Evolutionary conservation across 2,113 vertebrate species (phyloP).

Genomic region (Xiphophorus maculatus): DNA sequence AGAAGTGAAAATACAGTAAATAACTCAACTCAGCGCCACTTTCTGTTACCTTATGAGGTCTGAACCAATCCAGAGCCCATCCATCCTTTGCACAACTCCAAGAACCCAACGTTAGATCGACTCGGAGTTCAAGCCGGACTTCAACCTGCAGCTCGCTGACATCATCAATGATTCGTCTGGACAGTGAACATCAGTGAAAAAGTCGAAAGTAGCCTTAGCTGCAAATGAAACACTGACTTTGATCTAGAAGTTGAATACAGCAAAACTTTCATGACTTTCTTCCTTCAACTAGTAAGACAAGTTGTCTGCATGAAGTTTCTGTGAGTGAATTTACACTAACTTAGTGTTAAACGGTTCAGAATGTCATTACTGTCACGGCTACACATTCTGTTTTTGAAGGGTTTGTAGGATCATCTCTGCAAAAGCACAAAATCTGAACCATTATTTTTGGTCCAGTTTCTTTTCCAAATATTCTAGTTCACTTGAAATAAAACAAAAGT

Average conservation of each 20-base stretch:
- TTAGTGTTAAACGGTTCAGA: too few species aligned
- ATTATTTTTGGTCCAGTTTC: too few species aligned
- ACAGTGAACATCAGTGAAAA: not conserved
- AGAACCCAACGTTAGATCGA: slow-evolving; percentile 33
- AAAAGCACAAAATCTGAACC: too few species aligned
- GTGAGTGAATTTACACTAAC: too few species aligned
- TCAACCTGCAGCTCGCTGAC: slow-evolving; percentile 15
- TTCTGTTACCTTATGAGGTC: slow-evolving; percentile 73
- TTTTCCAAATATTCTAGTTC: too few species aligned
- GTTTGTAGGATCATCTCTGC: too few species aligned
- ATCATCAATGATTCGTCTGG: not conserved
- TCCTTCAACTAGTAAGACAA: not conserved
- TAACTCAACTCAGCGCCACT: slow-evolving; percentile 68
- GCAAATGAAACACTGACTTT: too few species aligned
- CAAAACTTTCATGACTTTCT: too few species aligned
- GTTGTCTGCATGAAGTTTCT: too few species aligned
- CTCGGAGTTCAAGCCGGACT: slow-evolving; percentile 26
- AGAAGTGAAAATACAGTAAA: slow-evolving; percentile 78
- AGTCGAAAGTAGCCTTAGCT: not conserved
- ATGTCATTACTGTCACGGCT: too few species aligned
- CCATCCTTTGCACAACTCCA: not conserved
- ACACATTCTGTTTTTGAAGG: too few species aligned
- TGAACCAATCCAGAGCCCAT: slow-evolving; percentile 51
- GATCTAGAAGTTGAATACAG: not conserved
- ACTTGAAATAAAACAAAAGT: too few species aligned